Conservation (phyloP, 2,797 vertebrate species). For the Selene dorsalis region DNA sequence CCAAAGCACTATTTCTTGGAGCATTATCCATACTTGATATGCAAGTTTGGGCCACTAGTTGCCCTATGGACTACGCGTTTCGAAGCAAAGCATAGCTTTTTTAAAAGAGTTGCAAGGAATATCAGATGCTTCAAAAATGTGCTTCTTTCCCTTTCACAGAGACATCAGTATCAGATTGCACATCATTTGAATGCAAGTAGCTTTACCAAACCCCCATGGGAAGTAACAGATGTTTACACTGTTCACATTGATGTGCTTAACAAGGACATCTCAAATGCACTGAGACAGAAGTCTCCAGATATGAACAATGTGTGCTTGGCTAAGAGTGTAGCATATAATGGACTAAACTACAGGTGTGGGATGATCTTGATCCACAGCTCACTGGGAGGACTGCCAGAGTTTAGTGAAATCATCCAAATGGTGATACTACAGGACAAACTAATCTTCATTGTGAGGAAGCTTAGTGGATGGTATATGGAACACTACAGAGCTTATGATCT, state of each 20-base stretch:
- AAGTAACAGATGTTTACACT: slow-evolving; percentile 49
- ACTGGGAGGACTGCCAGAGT: slow-evolving; percentile 49
- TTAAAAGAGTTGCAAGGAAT: slow-evolving; percentile 48
- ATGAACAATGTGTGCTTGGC: too few relatives aligned
- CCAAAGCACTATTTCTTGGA: slow-evolving; percentile 44
- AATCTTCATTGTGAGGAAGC: slow-evolving; percentile 40
- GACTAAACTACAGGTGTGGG: too few relatives aligned
- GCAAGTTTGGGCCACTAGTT: slow-evolving; percentile 34
- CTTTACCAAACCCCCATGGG: slow-evolving; percentile 24
- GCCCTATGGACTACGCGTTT: slow-evolving; percentile 37
- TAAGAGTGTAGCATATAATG: too few relatives aligned
- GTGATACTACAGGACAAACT: slow-evolving; percentile 36
- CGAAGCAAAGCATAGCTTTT: slow-evolving; percentile 57
- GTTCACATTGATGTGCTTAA: slow-evolving; percentile 43
- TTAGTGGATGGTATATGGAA: slow-evolving; percentile 44
- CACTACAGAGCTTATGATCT: slow-evolving; percentile 45
- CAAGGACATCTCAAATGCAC: slow-evolving; percentile 33
- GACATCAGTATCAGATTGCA: slow-evolving; percentile 52
- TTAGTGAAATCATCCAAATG: slow-evolving; percentile 56
- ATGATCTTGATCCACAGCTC: slow-evolving; percentile 15
- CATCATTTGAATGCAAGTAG: slow-evolving; percentile 29
- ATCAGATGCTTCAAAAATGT: slow-evolving; percentile 53
- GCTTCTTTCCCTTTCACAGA: slow-evolving; percentile 40
- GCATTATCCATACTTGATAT: slow-evolving; percentile 43
- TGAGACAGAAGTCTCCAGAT: slow-evolving; percentile 25